Percentiles rank a stretch among this genome's conserved stretches.
These are phyloP conservation scores for Metalampra italica DNA, from an alignment of 2,888 invertebrate species.

Conservation along the genomic window DNA sequence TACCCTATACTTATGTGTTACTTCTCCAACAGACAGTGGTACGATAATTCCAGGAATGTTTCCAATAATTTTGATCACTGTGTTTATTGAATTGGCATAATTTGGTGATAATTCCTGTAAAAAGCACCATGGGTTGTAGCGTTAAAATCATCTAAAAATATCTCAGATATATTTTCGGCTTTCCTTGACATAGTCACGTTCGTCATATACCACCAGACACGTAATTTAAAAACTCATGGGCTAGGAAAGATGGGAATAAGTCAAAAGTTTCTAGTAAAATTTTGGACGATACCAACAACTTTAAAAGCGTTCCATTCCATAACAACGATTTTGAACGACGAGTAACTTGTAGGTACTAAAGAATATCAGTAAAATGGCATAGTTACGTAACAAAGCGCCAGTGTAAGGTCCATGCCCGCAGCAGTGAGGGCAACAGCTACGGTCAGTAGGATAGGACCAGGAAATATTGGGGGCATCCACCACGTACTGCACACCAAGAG, in stretches of 20 bases:
- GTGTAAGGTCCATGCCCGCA: conserved; percentile 80
- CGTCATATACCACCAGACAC: no score
- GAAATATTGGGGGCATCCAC: conserved; percentile 47
- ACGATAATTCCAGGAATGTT: conserved; percentile 84
- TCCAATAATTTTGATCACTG: conserved; percentile 86
- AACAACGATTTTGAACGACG: no score
- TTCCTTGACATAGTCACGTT: no score
- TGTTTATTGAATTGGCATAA: conserved; percentile 85
- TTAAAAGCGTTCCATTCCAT: no score
- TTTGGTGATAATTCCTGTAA: conserved; percentile 86
- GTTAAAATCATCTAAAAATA: no score
- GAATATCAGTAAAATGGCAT: background rate
- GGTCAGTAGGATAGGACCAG: conserved; percentile 57
- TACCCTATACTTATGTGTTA: conserved; percentile 70
- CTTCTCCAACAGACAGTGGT: conserved; percentile 82
- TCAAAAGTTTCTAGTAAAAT: no score
- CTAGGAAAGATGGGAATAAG: no score
- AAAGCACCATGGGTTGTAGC: background rate
- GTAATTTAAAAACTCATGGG: no score
- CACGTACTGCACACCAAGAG: conserved; percentile 42
- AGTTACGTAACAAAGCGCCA: conserved; percentile 76
- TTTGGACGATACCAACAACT: no score
- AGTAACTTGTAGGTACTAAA: no score
- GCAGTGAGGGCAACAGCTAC: conserved; percentile 73
- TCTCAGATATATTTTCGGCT: no score